Percentiles rank a stretch among this genome's conserved stretches.
phyloP scores from a whole-genome alignment of 1,140 invertebrate species.

The Trachymyrmex cornetzi region DNA sequence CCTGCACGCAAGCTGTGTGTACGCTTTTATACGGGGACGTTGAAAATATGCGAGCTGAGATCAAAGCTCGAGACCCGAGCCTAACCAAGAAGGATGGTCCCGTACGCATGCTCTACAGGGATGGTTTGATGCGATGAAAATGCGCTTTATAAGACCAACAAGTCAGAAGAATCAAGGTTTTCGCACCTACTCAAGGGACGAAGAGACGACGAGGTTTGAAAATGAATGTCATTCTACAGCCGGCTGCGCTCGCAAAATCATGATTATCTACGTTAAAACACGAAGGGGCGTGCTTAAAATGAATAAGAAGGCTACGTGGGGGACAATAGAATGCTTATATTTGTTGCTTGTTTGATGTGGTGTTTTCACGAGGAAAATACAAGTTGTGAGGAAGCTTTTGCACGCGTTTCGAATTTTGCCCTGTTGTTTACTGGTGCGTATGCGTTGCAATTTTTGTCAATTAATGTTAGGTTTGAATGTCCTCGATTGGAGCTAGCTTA shows the following conservation, averaged over 20 bases:
- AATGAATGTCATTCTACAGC: constrained; percentile 18
- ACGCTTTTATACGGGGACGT: constrained; percentile 20
- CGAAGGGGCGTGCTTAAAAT: neutral
- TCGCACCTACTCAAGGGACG: neutral
- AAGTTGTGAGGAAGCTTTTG: neutral
- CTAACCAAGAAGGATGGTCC: constrained; percentile 38
- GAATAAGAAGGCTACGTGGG: neutral
- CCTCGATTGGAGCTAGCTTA: neutral
- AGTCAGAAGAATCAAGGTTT: neutral
- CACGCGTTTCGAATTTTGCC: neutral
- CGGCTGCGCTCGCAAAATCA: constrained; percentile 4
- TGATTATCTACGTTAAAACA: constrained; percentile 30
- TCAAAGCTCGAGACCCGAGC: constrained; percentile 62
- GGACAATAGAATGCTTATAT: neutral
- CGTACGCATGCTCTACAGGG: neutral
- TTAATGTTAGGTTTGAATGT: constrained; percentile 5
- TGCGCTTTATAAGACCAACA: constrained; percentile 36
- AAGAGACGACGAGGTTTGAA: constrained; percentile 15
- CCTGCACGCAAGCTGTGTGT: neutral
- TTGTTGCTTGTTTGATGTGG: neutral
- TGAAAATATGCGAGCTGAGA: constrained; percentile 65
- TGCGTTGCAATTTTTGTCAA: neutral
- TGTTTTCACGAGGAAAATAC: neutral
- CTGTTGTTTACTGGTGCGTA: too few relatives aligned
- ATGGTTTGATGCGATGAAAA: constrained; percentile 30